Evolutionary conservation across 2,113 vertebrate species (phyloP), one percentile per base, ranked within the genome.

Genomic region (Pycnonotus jocosus): DNA sequence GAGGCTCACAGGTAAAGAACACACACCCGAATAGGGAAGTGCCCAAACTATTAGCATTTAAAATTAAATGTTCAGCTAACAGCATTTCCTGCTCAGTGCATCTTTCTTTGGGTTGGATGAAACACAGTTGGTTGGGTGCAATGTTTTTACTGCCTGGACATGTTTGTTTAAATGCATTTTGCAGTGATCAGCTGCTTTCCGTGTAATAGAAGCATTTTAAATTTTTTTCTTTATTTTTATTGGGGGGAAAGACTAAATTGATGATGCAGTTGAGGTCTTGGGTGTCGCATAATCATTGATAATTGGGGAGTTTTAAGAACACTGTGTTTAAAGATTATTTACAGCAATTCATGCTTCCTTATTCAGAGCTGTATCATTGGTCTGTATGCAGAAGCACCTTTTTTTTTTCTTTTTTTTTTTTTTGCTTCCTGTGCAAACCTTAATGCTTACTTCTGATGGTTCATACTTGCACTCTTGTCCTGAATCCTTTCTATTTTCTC

Each of bases 1-100:
- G 99, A 98, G 99, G 98, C 98, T 99, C 98, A 33, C 99, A 99
- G 99, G 99, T 99, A 98, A 98, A 98, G 91, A 80, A 88, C 38
- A 22, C 62, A 69, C 53, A 37, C 68, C 7, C 28, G 1, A 84
- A 74, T 17, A 78, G 90, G 66, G 80, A 89, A 93, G 56, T 57
- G 50, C 84, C 77, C 60, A 44, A 35, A 91, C 45, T 84, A 93
- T 83, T 95, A 93, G 47, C 76, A 78, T 95, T 93, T 94, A 57
- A 94, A 93, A 94, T 92, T 0, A 91, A 90, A 93, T 48, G 4
- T 94, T 88, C 62, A 57, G 42, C 81, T 86, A 72, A 62, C 28
- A 85, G 47, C 37, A 20, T 88, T 94, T 94, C 79, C 79, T 85
- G 71, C 72, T 92, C 48, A 90, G 58, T 37, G 76, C 72, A 88